Evolutionary conservation across 1,140 invertebrate species (phyloP), one percentile per base, ranked within the genome.

Genomic region (Pararge aegeria): DNA sequence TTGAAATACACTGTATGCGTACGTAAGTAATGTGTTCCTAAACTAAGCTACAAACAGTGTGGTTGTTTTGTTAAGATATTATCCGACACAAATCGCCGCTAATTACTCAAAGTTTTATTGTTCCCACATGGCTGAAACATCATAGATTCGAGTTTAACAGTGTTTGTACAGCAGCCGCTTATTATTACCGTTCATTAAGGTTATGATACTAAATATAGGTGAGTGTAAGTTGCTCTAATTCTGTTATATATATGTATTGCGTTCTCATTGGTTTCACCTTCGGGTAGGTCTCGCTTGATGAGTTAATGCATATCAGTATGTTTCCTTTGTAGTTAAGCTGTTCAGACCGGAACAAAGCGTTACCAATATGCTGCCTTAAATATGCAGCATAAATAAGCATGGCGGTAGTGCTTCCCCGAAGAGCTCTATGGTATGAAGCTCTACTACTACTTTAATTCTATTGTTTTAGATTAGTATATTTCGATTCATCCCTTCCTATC

Each of bases 91-190:
- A 34, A 34, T 49, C 51, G 19, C 44, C 51, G 40, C 56, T 64
- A 69, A 64, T 64, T 61, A 73, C 63, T 63, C 19, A 48, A 64
- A 70, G 50, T 58, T 73, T 70, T 78, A 78, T 81, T 59, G 69
- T 56, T 68, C 66, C 48, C 79, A 82, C 60, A 66, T 78, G 79
- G 65, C 55, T 68, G 46, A 61, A 68, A 72, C 59, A 61, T 68
- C 55, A 59, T 64, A 51, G 60, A 67, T 66, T 67, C 50, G 20
- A 48, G 53, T 69, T 80, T 74, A 64, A 73, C 61, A 67, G 64
- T 80, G 77, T 80, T 82, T 82, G 66, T 73, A 62, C 38, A 42
- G 38, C 77, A 42, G 38, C 77, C 59, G 44, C 50, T 65, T 68
- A 65, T 57, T 55, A 58, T 68, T 60, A 57, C 48, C 34, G 54